Evolutionary conservation across 1,140 invertebrate species (phyloP).

Genomic region (Monochamus saltuarius): DNA sequence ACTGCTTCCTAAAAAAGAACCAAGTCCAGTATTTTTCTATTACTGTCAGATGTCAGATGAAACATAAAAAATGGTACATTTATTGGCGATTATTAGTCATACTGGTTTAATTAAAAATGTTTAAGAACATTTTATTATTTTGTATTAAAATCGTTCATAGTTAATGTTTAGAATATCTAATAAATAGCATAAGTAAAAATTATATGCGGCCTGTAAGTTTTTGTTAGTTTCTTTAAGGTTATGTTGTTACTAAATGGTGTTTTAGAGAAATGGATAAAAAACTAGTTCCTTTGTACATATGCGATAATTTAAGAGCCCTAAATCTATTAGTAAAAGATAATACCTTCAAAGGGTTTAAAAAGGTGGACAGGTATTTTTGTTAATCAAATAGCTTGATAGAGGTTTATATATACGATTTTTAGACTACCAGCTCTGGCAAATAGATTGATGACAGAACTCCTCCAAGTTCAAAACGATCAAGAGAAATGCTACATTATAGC

Average conservation of each 20-base stretch:
- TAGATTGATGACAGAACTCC: conserved; percentile 5
- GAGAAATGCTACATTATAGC: conserved; percentile 11
- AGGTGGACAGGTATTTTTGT: not conserved
- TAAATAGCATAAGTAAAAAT: not conserved
- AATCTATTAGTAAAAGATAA: conserved; percentile 1
- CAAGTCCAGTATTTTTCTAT: no score
- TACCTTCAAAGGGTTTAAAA: not conserved
- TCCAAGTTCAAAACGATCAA: conserved; percentile 9
- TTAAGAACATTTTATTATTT: no score
- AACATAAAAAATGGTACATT: no score
- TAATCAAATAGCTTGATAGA: not conserved
- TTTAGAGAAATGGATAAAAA: not conserved
- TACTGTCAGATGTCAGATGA: no score
- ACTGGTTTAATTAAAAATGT: no score
- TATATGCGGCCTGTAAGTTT: not conserved
- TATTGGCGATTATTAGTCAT: no score
- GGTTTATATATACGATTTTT: not conserved
- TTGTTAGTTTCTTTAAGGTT: not conserved
- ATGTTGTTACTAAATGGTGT: not conserved
- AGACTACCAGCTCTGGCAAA: conserved; percentile 5
- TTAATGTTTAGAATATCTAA: no score
- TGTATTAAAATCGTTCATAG: no score
- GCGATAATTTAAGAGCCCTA: not conserved
- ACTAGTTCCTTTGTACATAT: conserved; percentile 4
- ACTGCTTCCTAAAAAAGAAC: no score